Base-by-base conservation (phyloP, 2,797 vertebrate species). In the Synanceia verrucosa region DNA sequence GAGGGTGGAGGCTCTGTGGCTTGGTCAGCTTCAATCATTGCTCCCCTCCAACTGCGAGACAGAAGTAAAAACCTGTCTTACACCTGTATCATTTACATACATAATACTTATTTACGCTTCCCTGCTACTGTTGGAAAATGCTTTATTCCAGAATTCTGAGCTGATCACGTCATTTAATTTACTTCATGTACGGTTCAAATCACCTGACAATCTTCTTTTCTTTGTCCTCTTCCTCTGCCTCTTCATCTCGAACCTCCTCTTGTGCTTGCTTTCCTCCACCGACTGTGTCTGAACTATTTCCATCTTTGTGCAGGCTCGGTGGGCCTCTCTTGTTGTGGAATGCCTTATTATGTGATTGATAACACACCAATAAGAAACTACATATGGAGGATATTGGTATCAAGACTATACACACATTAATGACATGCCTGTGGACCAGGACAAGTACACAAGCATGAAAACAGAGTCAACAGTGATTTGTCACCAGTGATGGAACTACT, bases 21-120 rank as follows among this genome's bases (percentile, higher is more conserved):
- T 78, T 94, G 95, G 53, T 96, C 95, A 0, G 96, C 95, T 88
- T 97, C 96, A 4, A 98, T 97, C 86, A 96, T 90, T 0, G 96
- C 94, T 73, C 97, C 97, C 77, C 96, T 91, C 98, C 97, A 97
- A 88, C 98, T 99, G 84, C 51, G 24, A 2, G 31, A 65, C n/a
- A 18, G 19, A 71, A 51, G 1, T 2, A 11, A 52, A 68, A 58
- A 24, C 2, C 2, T 0, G 1, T 61, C 11, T 41, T 19, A 73
- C 1, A 9, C 3, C 43, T 59, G 19, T 41, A 58, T 73, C 33
- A 47, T 46, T 60, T 47, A 43, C 6, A 43, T n/a, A n/a, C n/a
- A n/a, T n/a, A 12, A 37, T 0, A n/a, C n/a, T n/a, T n/a, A n/a
- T n/a, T n/a, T n/a, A n/a, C n/a, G 29, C 36, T 23, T 59, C 41